Evolutionary conservation across 2,888 invertebrate species (phyloP).

Genomic region (Dynastes grantii): DNA sequence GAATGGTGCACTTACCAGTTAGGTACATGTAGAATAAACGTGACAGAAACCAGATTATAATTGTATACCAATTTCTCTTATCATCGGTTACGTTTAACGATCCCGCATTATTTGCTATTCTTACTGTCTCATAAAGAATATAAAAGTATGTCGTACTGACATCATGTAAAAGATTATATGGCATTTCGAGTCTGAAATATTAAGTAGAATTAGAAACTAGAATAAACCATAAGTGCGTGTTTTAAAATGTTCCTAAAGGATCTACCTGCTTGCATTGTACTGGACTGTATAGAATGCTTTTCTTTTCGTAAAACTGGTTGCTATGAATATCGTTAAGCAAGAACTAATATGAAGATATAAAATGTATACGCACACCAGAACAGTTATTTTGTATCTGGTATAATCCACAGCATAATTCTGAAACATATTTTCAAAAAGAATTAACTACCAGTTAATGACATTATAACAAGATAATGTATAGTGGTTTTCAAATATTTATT

Average conservation of each 20-base stretch:
- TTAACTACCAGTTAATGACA: not conserved
- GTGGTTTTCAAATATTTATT: no score
- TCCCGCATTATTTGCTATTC: slow-evolving; percentile 43
- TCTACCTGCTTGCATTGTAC: slow-evolving; percentile 23
- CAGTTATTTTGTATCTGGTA: slow-evolving; percentile 26
- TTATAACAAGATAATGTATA: no score
- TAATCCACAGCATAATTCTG: slow-evolving; percentile 45
- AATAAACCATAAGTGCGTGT: no score
- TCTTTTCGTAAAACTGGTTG: not conserved
- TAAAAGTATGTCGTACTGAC: slow-evolving; percentile 48
- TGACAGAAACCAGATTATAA: slow-evolving; percentile 41
- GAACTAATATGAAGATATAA: slow-evolving; percentile 34
- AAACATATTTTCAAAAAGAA: slow-evolving; percentile 11
- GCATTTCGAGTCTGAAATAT: slow-evolving; percentile 42
- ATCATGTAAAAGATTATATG: slow-evolving; percentile 42
- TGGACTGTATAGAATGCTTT: slow-evolving; percentile 7
- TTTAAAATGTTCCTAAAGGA: not conserved
- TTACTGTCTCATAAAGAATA: slow-evolving; percentile 38
- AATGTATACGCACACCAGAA: slow-evolving; percentile 7
- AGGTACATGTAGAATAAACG: slow-evolving; percentile 42
- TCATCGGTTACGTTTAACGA: slow-evolving; percentile 1
- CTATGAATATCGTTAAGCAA: slow-evolving; percentile 29
- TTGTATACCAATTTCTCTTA: not conserved
- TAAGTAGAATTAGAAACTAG: not conserved
- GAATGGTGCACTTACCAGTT: slow-evolving; percentile 17